Evolutionary conservation across 2,888 invertebrate species (phyloP).

Genomic region (Dryadula phaetusa): DNA sequence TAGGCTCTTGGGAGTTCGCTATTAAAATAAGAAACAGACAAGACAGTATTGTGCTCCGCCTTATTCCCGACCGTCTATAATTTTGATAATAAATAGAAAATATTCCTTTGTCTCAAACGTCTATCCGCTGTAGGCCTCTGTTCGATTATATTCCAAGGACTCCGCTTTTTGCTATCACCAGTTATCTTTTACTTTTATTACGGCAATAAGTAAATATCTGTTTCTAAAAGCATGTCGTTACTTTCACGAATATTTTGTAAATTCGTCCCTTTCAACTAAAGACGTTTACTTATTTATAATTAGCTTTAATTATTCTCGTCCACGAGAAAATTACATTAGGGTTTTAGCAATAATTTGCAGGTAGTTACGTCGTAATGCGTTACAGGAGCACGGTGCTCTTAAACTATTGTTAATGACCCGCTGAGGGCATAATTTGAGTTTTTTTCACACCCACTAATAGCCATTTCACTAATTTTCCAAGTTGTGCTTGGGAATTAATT

Average conservation of each 20-base stretch:
- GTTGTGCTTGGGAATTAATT: conserved; percentile 56
- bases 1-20: conserved; percentile 66
- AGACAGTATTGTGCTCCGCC: conserved; percentile 67
- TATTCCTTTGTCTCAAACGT: conserved; percentile 77
- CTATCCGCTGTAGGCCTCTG: conserved; percentile 69
- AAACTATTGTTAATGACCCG: conserved; percentile 81
- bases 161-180: conserved; percentile 42
- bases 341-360: conserved; percentile 47
- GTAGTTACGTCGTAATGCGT: conserved; percentile 49
- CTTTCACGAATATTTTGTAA: conserved; percentile 17
- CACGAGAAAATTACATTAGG: conserved; percentile 37
- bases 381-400: conserved; percentile 48
- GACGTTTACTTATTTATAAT: conserved; percentile 34
- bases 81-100: conserved; percentile 83
- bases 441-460: conserved; percentile 74
- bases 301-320: conserved; percentile 30
- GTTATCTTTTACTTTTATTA: conserved; percentile 49
- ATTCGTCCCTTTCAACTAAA: conserved; percentile 15
- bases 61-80: conserved; percentile 69
- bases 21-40: conserved; percentile 74
- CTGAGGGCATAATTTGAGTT: conserved; percentile 77
- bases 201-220: conserved; percentile 33
- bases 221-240: conserved; percentile 21
- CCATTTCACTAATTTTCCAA: conserved; percentile 76
- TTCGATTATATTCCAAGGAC: conserved; percentile 68